phyloP scores from a whole-genome alignment of 2,113 vertebrate species.

The Penelope pileata region DNA sequence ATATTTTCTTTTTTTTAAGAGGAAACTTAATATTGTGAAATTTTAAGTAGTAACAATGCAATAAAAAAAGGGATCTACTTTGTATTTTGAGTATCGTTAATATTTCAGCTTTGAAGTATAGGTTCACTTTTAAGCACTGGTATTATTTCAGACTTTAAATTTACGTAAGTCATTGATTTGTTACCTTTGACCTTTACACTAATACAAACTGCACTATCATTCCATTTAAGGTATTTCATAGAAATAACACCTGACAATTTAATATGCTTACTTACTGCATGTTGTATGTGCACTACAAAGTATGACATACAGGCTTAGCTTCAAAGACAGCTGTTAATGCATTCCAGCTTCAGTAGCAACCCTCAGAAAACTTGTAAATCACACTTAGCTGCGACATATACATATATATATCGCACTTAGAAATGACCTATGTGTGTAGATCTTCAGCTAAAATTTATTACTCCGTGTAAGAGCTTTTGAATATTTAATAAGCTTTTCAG shows the following conservation, averaged over 20 bases:
- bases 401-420: neutral
- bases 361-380: slow-evolving; percentile 22
- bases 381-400: neutral
- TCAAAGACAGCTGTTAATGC: neutral
- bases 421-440: neutral
- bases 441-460: slow-evolving; percentile 10
- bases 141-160: neutral
- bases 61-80: neutral
- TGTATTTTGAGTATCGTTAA: neutral
- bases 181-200: neutral
- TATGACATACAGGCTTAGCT: neutral
- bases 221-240: neutral
- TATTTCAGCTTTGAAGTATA: neutral
- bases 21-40: neutral
- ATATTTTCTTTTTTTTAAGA: neutral
- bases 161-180: neutral
- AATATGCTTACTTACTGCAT: neutral
- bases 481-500: neutral
- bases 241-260: neutral
- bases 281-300: neutral
- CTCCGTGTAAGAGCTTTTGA: neutral
- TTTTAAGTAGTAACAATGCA: neutral
- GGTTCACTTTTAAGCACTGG: neutral
- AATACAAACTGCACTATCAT: neutral
- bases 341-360: neutral